Percentiles rank a stretch among this genome's conserved stretches.
Conservation (phyloP, 1,140 invertebrate species). For the Aphelenchoides besseyi region DNA sequence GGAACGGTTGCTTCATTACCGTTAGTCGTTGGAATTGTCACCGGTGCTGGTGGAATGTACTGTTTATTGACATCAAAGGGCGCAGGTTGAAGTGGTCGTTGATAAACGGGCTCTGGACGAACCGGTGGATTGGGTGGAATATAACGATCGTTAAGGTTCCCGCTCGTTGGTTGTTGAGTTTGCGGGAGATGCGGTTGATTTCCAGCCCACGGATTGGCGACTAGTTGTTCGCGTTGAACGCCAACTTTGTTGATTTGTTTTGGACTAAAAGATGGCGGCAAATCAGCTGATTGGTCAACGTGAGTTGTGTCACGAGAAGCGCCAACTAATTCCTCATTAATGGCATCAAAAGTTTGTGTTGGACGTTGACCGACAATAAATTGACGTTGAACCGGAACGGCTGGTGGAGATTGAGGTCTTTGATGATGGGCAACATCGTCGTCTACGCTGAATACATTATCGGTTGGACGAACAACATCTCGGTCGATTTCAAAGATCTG, state of each 20-base stretch:
- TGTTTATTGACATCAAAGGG: conserved; percentile 4
- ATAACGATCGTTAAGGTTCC: conserved; percentile 24
- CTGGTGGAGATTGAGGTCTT: background rate
- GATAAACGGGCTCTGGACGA: background rate
- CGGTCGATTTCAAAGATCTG: background rate
- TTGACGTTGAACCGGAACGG: background rate
- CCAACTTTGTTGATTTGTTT: background rate
- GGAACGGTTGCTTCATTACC: background rate
- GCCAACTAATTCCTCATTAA: background rate
- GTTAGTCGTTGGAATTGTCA: background rate
- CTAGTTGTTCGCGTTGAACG: background rate
- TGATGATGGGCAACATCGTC: background rate
- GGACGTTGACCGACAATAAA: conserved; percentile 9
- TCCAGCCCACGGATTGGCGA: background rate
- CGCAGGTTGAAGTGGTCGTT: background rate
- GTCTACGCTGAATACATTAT: background rate
- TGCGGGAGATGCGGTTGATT: background rate
- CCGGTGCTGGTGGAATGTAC: conserved; percentile 8
- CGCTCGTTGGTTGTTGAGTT: background rate
- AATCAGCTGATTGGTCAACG: background rate
- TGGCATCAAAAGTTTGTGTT: background rate
- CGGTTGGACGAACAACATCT: background rate
- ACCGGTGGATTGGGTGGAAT: conserved; percentile 14
- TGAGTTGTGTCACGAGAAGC: background rate
- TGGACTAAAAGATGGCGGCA: background rate